Percentiles rank a stretch among this genome's conserved stretches.
phyloP scores from a whole-genome alignment of 2,797 vertebrate genomes.

The Pelodytes ibericus region DNA sequence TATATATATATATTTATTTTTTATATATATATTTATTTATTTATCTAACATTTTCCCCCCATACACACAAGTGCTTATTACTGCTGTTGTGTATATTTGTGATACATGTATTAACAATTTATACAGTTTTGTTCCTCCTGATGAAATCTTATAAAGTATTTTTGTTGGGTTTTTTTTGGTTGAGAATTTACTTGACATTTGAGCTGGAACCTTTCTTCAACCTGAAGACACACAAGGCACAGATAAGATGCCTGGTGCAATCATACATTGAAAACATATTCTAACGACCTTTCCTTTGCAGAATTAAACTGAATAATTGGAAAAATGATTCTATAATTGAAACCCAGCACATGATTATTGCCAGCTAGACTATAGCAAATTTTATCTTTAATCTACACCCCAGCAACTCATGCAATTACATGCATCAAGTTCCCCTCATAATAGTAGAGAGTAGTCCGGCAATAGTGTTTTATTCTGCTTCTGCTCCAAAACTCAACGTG shows the following conservation, averaged over 20 bases:
- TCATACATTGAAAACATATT: slow-evolving; percentile 57
- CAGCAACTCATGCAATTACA: slow-evolving; percentile 61
- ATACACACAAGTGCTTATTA: too few species aligned
- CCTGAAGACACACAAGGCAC: not conserved
- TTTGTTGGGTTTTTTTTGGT: too few species aligned
- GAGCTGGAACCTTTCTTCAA: too few species aligned
- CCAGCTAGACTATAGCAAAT: slow-evolving; percentile 58
- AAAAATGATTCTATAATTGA: slow-evolving; percentile 64
- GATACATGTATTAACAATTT: too few species aligned
- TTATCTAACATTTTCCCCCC: too few species aligned
- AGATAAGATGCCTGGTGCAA: slow-evolving; percentile 21
- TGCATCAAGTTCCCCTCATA: slow-evolving; percentile 57
- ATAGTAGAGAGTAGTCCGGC: slow-evolving; percentile 36
- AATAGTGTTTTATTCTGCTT: slow-evolving; percentile 51
- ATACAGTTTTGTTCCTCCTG: too few species aligned
- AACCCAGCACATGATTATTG: slow-evolving; percentile 58
- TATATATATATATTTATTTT: too few species aligned
- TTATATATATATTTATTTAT: too few species aligned
- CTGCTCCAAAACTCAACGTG: slow-evolving; percentile 57
- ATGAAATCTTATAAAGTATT: too few species aligned
- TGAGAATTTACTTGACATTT: too few species aligned
- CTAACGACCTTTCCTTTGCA: slow-evolving; percentile 59
- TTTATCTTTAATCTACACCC: slow-evolving; percentile 65
- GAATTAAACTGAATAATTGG: slow-evolving; percentile 64
- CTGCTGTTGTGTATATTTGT: too few species aligned